A percentile compares a stretch with the other conserved stretches of the same genome.
phyloP scores from a whole-genome alignment of 2,888 invertebrate genomes.

The Lacanobia wlatinum region DNA sequence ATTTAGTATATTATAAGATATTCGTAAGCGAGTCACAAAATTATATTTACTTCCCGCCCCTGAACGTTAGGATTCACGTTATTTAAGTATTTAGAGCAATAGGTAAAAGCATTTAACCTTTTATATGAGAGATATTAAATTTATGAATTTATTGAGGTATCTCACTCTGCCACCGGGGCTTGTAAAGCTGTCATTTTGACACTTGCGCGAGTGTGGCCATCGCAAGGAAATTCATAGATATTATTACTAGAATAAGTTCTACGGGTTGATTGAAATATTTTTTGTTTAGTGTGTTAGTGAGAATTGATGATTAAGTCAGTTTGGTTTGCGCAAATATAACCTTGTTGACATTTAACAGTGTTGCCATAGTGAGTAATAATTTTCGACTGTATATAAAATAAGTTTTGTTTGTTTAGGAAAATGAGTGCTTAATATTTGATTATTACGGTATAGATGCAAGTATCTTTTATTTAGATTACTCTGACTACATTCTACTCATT shows the following conservation, averaged over 20 bases:
- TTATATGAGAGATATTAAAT: constrained; percentile 84
- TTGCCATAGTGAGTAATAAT: constrained; percentile 90
- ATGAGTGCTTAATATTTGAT: constrained; percentile 83
- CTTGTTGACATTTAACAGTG: constrained; percentile 89
- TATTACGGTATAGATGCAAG: constrained; percentile 71
- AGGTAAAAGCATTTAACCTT: constrained; percentile 88
- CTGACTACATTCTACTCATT: constrained; percentile 72
- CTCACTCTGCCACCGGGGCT: constrained; percentile 68
- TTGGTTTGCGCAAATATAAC: constrained; percentile 85
- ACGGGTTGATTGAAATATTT: constrained; percentile 76
- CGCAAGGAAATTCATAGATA: constrained; percentile 67
- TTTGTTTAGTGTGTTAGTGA: constrained; percentile 85
- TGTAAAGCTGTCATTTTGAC: constrained; percentile 66
- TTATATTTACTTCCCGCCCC: constrained; percentile 88
- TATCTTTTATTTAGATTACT: constrained; percentile 75
- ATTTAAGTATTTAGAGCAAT: constrained; percentile 87
- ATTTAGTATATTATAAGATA: constrained; percentile 89
- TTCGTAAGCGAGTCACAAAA: constrained; percentile 89
- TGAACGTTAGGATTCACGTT: constrained; percentile 86
- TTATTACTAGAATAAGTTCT: constrained; percentile 73
- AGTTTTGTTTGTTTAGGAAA: constrained; percentile 85
- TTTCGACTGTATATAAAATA: constrained; percentile 89
- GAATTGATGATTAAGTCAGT: constrained; percentile 80
- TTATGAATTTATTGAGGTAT: constrained; percentile 78
- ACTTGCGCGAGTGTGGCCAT: constrained; percentile 63